Evolutionary conservation across 1,140 invertebrate genomes (phyloP), one percentile per base, ranked within the genome.

Genomic region (Cydia pomonella): DNA sequence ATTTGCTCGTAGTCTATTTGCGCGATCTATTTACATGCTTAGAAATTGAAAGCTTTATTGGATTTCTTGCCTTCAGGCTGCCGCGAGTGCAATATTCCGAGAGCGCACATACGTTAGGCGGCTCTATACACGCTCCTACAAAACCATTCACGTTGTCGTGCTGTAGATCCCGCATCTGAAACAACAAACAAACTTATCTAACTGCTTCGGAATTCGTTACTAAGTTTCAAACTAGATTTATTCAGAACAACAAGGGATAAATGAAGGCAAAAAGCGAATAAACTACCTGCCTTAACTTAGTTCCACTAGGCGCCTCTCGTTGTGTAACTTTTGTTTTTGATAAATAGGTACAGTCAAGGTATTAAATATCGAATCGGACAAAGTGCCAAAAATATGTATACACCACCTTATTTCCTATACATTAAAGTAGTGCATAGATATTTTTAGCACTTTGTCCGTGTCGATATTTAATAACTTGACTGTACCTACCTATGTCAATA

Each of bases 141-240:
- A 99, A 99, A 0, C 97, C 95, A 85, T 98, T 98, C 53, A 99
- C 93, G 88, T 99, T 98, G 85, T 98, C 97, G 83, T 98, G 97
- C 21, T 97, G 94, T 18, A 98, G 92, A 90, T 99, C 97, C 73
- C 97, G 93, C 94, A 99, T 96, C 97, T 98, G 84, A 25, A 62
- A 72, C 3, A 74, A 78, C 53, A 33, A 53, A 47, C n/a, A 73
- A 38, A 50, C 16, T 50, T 50, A 18, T 50, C 4, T 50, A 50
- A n/a, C 47, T 69, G 21, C 21, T 23, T 59, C n/a, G n/a, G 50
- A 18, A 53, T 53, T 23, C 53, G 18, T 69, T 38, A 69, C 64
- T 10, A n/a, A 69, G 25, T 63, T 29, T 16, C 63, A 5, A n/a
- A n/a, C n/a, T n/a, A n/a, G n/a, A n/a, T n/a, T n/a, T n/a, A n/a